Conservation (phyloP, 2,888 invertebrate species). For the Oscheius sp. region DNA sequence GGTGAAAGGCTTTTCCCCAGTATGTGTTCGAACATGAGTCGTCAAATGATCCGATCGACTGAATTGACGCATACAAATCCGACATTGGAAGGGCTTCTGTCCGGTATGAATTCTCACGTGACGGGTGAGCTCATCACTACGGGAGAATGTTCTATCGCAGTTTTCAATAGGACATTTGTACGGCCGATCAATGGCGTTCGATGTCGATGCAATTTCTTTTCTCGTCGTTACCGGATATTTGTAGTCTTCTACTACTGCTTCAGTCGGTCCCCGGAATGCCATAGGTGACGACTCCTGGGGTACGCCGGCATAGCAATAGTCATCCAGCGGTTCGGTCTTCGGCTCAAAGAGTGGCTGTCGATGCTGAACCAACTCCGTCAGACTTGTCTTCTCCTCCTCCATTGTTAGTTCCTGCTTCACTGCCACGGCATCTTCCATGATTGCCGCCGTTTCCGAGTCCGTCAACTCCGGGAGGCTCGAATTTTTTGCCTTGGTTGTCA, state of each 20-base stretch:
- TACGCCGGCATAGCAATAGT: conserved; percentile 36
- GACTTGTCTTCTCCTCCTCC: conserved; percentile 20
- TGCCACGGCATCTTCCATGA: conserved; percentile 16
- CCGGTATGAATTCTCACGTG: conserved; percentile 98
- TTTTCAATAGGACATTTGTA: conserved; percentile 97
- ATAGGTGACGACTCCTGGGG: background rate
- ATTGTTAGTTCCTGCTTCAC: conserved; percentile 1
- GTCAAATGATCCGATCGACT: conserved; percentile 96
- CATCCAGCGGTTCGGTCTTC: conserved; percentile 49
- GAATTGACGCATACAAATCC: conserved; percentile 98
- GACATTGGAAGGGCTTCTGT: conserved; percentile 78
- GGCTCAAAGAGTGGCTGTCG: conserved; percentile 39
- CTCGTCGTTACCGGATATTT: background rate
- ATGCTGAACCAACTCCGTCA: background rate
- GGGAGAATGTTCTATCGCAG: conserved; percentile 94
- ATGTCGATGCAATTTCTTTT: conserved; percentile 76
- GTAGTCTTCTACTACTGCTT: background rate
- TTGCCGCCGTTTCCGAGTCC: background rate
- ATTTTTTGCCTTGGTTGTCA: background rate
- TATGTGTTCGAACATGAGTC: conserved; percentile 90
- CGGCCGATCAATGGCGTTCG: conserved; percentile 84
- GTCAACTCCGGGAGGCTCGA: conserved; percentile 6
- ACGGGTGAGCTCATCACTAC: conserved; percentile 96
- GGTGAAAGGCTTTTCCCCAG: conserved; percentile 87
- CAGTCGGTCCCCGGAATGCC: background rate